Evolutionary conservation across 2,113 vertebrate species (phyloP).

Genomic region (Donacobius atricapilla): DNA sequence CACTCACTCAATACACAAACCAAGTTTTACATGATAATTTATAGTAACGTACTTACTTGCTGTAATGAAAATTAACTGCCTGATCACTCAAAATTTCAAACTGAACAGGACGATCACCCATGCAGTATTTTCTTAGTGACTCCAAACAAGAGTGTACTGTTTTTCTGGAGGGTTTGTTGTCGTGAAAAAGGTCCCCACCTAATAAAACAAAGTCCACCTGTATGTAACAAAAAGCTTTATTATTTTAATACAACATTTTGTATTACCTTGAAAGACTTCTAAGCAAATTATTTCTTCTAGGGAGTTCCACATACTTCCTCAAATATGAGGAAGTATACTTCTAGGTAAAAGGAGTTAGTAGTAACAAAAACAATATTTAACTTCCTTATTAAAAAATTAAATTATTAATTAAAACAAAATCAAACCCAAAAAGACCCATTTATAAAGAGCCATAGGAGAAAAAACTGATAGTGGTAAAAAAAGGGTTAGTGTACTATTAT

Average conservation of each 20-base stretch:
- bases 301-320: background rate
- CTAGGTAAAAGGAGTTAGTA: background rate
- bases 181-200: conserved; percentile 97
- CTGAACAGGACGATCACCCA: conserved; percentile 91
- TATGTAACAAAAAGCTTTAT: conserved; percentile 47
- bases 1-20: background rate
- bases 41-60: conserved; percentile 81
- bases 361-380: background rate
- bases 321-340: background rate
- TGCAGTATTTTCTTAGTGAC: conserved; percentile 87
- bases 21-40: background rate
- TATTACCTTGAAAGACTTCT: background rate
- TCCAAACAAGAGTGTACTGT: conserved; percentile 87
- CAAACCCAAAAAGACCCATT: background rate
- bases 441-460: background rate
- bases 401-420: background rate
- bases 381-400: background rate
- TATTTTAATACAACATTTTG: conserved; percentile 29
- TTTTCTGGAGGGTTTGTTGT: conserved; percentile 94
- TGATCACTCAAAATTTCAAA: conserved; percentile 97
- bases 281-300: background rate
- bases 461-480: background rate
- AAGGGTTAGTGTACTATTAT: background rate
- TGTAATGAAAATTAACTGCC: conserved; percentile 90
- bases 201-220: conserved; percentile 96